Base-by-base conservation (phyloP, 2,113 vertebrate species). In the Cyanoramphus novaezelandiae region DNA sequence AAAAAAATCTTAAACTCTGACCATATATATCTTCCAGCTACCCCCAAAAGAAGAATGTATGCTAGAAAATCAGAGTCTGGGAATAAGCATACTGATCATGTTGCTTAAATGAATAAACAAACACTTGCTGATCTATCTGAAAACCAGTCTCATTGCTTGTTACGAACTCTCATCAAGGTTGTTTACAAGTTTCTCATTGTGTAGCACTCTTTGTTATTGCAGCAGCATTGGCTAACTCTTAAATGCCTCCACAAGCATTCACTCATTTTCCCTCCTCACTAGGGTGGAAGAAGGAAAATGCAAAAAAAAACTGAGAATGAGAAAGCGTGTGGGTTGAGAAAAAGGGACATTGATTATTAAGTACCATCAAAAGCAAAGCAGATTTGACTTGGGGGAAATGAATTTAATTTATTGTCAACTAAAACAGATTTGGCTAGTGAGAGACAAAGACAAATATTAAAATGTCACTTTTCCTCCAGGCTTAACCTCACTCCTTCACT, bases 221-320 rank as follows among this genome's bases (percentile, higher is more conserved):
- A 2, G 5, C 47, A 53, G 44, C 0, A 0, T 35, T 59, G 21
- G 5, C 18, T 87, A 69, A 65, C 35, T 63, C 4, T 24, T 50
- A 74, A 63, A 64, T 28, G 10, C 4, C 15, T 23, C 49, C 14
- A 16, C 19, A 68, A 4, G 1, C 7, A 1, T 13, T 69, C 12
- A 50, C 5, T 76, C 60, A 47, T 18, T 75, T 7, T 14, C 4
- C 3, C 10, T 68, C 13, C 18, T 68, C 44, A 83, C 27, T 20
- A 81, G 16, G 9, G 57, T 14, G 2, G 11, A 10, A 17, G 10
- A 55, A 46, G 4, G 16, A 7, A 60, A 74, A 55, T 13, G 17
- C 5, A 33, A 55, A 55, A 50, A 49, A 49, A 49, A 13, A 5
- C 23, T 2, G 13, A 49, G 10, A 39, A 33, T 4, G 1, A 71